Evolutionary conservation across 1,140 invertebrate species (phyloP).

Genomic region (Pogonomyrmex barbatus): DNA sequence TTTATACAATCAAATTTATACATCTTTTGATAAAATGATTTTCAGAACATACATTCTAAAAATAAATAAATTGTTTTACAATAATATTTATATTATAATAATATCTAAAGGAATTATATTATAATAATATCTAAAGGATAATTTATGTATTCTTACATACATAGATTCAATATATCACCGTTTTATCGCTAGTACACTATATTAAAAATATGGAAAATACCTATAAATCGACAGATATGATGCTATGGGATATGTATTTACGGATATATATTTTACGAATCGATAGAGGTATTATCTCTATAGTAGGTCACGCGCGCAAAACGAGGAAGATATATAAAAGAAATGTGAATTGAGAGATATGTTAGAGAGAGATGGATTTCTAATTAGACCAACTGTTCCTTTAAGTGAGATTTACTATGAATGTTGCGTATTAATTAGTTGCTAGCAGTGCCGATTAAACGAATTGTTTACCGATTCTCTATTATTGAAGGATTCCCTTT

Average conservation of each 20-base stretch:
- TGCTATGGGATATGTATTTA: neutral
- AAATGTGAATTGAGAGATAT: slow-evolving; percentile 35
- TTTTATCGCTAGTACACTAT: neutral
- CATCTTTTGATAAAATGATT: slow-evolving; percentile 3
- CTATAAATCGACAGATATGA: slow-evolving; percentile 24
- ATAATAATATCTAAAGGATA: too few relatives aligned
- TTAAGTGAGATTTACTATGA: slow-evolving; percentile 33
- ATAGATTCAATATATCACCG: neutral
- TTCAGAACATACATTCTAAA: slow-evolving; percentile 1
- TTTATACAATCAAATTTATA: neutral
- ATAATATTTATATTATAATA: too few relatives aligned
- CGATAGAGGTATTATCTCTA: slow-evolving; percentile 37
- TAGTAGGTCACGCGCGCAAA: slow-evolving; percentile 31
- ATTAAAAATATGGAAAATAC: slow-evolving; percentile 14
- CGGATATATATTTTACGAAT: slow-evolving; percentile 13
- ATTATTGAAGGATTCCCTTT: slow-evolving; percentile 39
- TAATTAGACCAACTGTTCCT: slow-evolving; percentile 51
- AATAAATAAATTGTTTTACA: neutral
- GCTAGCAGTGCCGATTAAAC: slow-evolving; percentile 52
- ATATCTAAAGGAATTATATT: too few relatives aligned
- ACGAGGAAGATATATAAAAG: slow-evolving; percentile 10
- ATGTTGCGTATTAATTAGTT: slow-evolving; percentile 56
- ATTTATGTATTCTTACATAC: too few relatives aligned
- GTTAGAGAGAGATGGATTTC: slow-evolving; percentile 22
- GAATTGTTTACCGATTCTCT: slow-evolving; percentile 60